These are phyloP conservation scores for Trinectes maculatus DNA, from an alignment of 2,113 vertebrate species.

Conservation along the genomic window DNA sequence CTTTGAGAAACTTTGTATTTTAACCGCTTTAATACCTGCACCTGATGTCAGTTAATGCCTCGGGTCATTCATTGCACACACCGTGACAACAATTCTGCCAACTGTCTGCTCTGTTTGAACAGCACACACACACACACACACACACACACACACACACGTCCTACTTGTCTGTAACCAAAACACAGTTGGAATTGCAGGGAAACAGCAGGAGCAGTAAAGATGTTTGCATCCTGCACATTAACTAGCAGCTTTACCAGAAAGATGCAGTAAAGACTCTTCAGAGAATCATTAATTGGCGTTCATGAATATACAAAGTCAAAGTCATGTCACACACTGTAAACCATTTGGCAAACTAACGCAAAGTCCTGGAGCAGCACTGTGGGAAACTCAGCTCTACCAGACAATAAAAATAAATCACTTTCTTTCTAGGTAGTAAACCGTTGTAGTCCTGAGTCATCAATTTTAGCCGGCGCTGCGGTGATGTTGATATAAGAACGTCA, in stretches of 20 bases:
- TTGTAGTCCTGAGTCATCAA: conserved; percentile 3
- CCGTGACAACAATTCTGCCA: conserved; percentile 16
- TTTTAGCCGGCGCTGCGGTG: conserved; percentile 6
- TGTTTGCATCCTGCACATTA: conserved; percentile 4
- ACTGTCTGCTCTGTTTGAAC: conserved; percentile 16
- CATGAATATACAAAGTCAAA: conserved; percentile 35
- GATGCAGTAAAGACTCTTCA: conserved; percentile 26
- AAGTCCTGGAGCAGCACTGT: conserved; percentile 19
- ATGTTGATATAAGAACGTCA: conserved; percentile 24
- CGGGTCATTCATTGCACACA: conserved; percentile 6
- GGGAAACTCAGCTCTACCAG: conserved; percentile 45
- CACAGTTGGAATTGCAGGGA: neutral
- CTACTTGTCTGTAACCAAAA: neutral
- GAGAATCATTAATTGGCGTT: conserved; percentile 25
- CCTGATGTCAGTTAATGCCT: neutral
- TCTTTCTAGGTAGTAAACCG: conserved; percentile 41
- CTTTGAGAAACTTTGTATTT: neutral
- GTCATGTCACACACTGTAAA: conserved; percentile 54
- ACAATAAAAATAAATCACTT: conserved; percentile 45
- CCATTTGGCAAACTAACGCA: conserved; percentile 39
- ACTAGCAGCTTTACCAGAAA: conserved; percentile 38
- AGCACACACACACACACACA: conserved; percentile 10
- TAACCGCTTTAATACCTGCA: conserved; percentile 2
- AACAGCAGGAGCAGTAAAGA: neutral
- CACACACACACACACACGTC: no score